Evolutionary conservation across 1,140 invertebrate species (phyloP), one percentile per base, ranked within the genome.

Genomic region (Nebria ingens): DNA sequence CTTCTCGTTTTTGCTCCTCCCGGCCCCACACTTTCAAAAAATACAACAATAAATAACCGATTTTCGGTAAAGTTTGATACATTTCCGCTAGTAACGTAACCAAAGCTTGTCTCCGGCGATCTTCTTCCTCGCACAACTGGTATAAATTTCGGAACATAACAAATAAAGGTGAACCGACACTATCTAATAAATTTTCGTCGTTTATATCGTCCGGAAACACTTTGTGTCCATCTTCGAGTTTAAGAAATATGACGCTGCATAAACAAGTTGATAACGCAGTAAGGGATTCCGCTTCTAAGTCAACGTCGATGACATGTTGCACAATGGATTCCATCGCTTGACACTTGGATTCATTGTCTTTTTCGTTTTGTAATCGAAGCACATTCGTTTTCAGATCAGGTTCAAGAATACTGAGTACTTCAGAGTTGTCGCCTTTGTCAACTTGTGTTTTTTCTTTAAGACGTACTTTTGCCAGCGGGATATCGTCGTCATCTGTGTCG

Each of bases 41-140:
- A 70, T 91, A 96, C 19, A 97, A 72, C 45, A 97, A 73, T 59
- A 89, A 78, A 69, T 92, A 95, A 52, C 92, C 92, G 54, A 91
- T 78, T 65, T 79, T 79, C 2, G 85, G 79, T 65, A 61, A 79
- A 71, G 58, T 70, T 72, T 68, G 58, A 57, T 75, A 75, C 75
- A 92, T 85, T 72, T 86, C 91, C 61, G 80, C 85, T 40, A 89
- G 77, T 50, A 85, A 75, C 64, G 83, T 81, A 58, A 87, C 76
- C 58, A 89, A 71, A 52, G 86, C 75, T 70, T 89, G 86, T 64
- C 83, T 78, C 56, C 84, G 78, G 58, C 85, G 83, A 59, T 91
- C 85, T 65, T 93, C 91, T 62, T 89, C 82, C 63, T 84, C 82
- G 50, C 79, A 79, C 67, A 79, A 82, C 58, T 87, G 76, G 57